Evolutionary conservation across 2,113 vertebrate species (phyloP).

Genomic region (Alectura lathami): DNA sequence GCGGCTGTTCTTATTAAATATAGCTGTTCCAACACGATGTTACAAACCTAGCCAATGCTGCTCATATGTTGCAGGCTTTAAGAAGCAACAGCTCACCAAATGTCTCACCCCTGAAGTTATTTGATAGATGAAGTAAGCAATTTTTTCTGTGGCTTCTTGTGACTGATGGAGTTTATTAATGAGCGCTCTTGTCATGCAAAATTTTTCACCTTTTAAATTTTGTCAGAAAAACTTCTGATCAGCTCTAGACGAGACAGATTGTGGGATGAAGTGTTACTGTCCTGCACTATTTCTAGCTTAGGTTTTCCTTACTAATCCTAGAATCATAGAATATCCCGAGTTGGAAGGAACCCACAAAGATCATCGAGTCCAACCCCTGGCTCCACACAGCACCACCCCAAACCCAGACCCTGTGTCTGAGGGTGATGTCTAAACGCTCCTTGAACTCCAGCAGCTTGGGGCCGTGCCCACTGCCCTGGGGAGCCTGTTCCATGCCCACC

Average conservation of each 20-base stretch:
- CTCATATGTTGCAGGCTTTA: not conserved
- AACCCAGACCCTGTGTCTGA: too few species aligned
- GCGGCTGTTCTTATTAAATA: not conserved
- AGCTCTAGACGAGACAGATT: not conserved
- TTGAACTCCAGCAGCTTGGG: too few species aligned
- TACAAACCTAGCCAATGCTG: not conserved
- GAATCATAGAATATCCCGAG: too few species aligned
- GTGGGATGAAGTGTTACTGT: not conserved
- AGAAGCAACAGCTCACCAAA: not conserved
- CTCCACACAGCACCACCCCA: too few species aligned
- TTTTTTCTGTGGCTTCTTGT: not conserved
- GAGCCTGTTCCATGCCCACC: too few species aligned
- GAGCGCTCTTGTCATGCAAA: not conserved
- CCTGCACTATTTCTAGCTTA: not conserved
- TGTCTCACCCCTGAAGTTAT: not conserved
- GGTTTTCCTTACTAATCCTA: not conserved
- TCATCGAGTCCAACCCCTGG: too few species aligned
- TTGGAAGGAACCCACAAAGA: too few species aligned
- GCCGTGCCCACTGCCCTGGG: too few species aligned
- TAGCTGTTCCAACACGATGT: not conserved
- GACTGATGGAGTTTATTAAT: not conserved
- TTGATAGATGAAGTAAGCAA: not conserved
- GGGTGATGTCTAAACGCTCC: too few species aligned
- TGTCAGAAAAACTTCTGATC: not conserved
- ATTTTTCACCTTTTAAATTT: not conserved